Percentiles rank a stretch among this genome's conserved stretches.
Conservation (phyloP, 2,888 invertebrate species). For the Amphiduros pacificus region DNA sequence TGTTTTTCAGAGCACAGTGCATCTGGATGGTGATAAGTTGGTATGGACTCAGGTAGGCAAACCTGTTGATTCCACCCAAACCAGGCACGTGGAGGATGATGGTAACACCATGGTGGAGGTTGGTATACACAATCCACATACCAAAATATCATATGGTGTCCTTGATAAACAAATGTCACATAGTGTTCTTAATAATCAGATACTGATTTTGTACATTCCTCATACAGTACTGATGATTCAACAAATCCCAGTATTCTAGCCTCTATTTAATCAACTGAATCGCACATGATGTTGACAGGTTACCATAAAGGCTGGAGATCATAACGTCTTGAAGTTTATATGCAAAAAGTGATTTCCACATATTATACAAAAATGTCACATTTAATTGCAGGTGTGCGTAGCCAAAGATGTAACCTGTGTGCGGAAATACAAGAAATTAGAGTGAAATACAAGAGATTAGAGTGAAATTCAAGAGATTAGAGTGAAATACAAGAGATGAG, state of each 20-base stretch:
- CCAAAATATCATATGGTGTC: too few relatives aligned
- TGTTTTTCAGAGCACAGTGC: slow-evolving; percentile 13
- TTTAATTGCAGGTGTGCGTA: background rate
- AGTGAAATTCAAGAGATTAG: background rate
- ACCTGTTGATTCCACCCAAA: slow-evolving; percentile 7
- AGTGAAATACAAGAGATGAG: background rate
- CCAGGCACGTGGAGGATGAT: slow-evolving; percentile 15
- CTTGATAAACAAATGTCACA: too few relatives aligned
- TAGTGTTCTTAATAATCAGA: too few relatives aligned
- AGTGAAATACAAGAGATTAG: background rate
- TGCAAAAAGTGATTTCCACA: too few relatives aligned
- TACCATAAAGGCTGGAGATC: too few relatives aligned
- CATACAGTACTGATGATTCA: too few relatives aligned
- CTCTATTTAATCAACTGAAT: too few relatives aligned
- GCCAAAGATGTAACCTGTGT: background rate
- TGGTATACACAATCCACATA: background rate
- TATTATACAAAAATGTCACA: background rate
- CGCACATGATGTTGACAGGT: too few relatives aligned
- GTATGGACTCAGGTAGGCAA: slow-evolving; percentile 17
- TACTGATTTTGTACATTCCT: too few relatives aligned
- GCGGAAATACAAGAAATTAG: background rate
- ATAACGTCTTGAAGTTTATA: too few relatives aligned
- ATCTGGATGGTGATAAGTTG: slow-evolving; percentile 12
- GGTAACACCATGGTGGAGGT: slow-evolving; percentile 17
- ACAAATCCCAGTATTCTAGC: too few relatives aligned